Conservation (phyloP, 2,113 vertebrate species). For the Prionailurus viverrinus region DNA sequence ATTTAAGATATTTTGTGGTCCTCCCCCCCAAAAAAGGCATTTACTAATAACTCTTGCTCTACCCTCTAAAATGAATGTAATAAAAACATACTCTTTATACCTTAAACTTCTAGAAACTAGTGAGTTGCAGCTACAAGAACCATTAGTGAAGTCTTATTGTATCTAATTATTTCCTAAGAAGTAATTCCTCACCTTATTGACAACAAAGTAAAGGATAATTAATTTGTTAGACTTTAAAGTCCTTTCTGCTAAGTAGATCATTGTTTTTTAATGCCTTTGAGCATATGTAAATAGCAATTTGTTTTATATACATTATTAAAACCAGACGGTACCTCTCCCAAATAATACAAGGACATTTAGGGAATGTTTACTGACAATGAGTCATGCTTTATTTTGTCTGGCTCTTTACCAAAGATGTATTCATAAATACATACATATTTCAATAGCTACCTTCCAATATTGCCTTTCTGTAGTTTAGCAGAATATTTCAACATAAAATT, state of each 20-base stretch:
- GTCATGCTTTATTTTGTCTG: constrained; percentile 82
- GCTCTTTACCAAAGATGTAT: constrained; percentile 68
- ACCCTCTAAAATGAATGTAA: neutral
- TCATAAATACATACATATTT: constrained; percentile 70
- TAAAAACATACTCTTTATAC: constrained; percentile 15
- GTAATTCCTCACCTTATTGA: constrained; percentile 26
- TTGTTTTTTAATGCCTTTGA: constrained; percentile 60
- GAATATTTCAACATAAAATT: constrained; percentile 60
- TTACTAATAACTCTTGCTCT: constrained; percentile 24
- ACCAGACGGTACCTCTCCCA: constrained; percentile 58
- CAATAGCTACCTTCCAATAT: constrained; percentile 70
- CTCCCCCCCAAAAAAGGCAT: neutral
- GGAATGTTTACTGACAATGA: constrained; percentile 80
- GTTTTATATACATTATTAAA: constrained; percentile 75
- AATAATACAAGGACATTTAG: constrained; percentile 62
- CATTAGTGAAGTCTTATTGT: constrained; percentile 32
- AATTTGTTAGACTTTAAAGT: constrained; percentile 59
- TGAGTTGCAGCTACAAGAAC: constrained; percentile 29
- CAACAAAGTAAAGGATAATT: constrained; percentile 53
- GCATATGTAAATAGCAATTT: constrained; percentile 73
- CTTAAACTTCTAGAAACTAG: constrained; percentile 24
- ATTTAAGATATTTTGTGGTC: neutral
- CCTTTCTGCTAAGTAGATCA: constrained; percentile 47
- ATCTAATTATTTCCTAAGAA: constrained; percentile 58
- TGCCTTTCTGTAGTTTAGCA: constrained; percentile 56